Evolutionary conservation across 1,140 invertebrate species (phyloP).

Genomic region (Drosophila mayri): DNA sequence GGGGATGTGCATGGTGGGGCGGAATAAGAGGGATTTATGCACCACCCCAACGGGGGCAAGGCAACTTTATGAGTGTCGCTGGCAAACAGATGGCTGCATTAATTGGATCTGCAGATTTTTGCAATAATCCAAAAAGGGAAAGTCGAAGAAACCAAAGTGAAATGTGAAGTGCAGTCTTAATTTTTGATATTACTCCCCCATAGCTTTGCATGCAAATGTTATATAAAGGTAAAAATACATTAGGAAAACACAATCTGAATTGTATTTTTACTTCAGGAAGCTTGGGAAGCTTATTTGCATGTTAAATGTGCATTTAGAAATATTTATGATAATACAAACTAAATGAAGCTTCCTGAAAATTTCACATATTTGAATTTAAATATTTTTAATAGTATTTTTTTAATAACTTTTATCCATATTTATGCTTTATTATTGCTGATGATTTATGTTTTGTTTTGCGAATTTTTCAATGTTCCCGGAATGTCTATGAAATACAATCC

Average conservation of each 20-base stretch:
- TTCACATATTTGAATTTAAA: not conserved
- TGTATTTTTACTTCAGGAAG: not conserved
- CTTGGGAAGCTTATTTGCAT: not conserved
- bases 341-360: not conserved
- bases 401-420: slow-evolving; percentile 5
- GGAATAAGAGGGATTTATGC: slow-evolving; percentile 3
- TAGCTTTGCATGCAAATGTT: not conserved
- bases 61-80: slow-evolving; percentile 38
- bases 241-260: not conserved
- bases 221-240: not conserved
- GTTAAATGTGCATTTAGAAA: not conserved
- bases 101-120: slow-evolving; percentile 41
- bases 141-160: slow-evolving; percentile 2
- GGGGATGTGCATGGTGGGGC: not conserved
- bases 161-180: not conserved
- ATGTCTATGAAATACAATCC: slow-evolving; percentile 39
- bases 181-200: not conserved
- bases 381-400: not conserved
- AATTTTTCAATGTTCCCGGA: slow-evolving; percentile 12
- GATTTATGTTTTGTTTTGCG: slow-evolving; percentile 16
- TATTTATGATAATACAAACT: not conserved
- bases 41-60: not conserved
- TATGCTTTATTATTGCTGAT: slow-evolving; percentile 12
- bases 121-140: slow-evolving; percentile 23
- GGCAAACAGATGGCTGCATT: slow-evolving; percentile 40